A percentile compares a stretch with the other conserved stretches of the same genome.
Evolutionary conservation across 2,113 vertebrate species (phyloP).

Genomic region (Tylochromis polylepis): DNA sequence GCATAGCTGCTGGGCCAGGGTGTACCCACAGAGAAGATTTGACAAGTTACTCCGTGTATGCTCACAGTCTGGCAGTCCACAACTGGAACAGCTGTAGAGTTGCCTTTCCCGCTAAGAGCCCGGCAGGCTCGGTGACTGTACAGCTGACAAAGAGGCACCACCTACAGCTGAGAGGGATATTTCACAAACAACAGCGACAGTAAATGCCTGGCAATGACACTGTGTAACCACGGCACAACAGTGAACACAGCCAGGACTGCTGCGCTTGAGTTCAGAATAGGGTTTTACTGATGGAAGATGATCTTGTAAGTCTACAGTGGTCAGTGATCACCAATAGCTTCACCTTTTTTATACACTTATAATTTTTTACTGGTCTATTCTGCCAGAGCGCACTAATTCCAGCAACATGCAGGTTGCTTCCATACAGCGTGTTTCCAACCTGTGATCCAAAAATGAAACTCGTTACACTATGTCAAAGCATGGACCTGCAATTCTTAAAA

Average conservation of each 20-base stretch:
- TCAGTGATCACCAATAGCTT: background rate
- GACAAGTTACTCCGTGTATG: background rate
- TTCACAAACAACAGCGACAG: background rate
- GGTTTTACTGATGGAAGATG: background rate
- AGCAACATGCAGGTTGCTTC: background rate
- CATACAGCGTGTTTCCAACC: background rate
- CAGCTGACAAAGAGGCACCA: background rate
- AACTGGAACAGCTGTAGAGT: background rate
- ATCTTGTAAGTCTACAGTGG: background rate
- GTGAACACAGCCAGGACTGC: background rate
- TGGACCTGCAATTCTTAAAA: background rate
- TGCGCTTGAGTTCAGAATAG: background rate
- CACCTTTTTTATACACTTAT: background rate
- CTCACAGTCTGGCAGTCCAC: background rate
- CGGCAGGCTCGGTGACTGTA: background rate
- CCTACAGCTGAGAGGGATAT: background rate
- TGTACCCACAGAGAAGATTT: constrained; percentile 4
- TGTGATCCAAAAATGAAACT: background rate
- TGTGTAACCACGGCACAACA: background rate
- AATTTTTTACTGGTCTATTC: background rate
- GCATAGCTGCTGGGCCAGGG: background rate
- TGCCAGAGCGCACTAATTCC: background rate
- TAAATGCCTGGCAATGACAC: background rate
- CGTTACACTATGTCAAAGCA: background rate
- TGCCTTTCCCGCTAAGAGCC: background rate